Evolutionary conservation across 2,888 invertebrate species (phyloP).

Genomic region (Dryobota labecula): DNA sequence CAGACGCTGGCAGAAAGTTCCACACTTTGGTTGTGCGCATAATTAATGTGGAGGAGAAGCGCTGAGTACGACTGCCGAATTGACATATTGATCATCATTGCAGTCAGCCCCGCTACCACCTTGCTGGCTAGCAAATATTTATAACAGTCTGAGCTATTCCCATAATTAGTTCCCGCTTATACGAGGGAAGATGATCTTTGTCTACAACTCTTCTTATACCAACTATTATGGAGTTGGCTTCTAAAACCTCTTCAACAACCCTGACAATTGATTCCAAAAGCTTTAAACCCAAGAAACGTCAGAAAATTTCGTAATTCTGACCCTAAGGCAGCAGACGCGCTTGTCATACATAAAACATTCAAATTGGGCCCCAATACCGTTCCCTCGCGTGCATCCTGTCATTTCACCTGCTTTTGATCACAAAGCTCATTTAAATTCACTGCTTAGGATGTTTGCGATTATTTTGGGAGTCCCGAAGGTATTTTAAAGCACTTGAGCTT

Average conservation of each 20-base stretch:
- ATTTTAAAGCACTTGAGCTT: conserved; percentile 2
- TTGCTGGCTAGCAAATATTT: neutral
- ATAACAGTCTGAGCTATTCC: too few relatives aligned
- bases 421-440: conserved; percentile 58
- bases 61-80: too few relatives aligned
- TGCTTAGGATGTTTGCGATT: conserved; percentile 48
- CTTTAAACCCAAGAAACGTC: conserved; percentile 11
- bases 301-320: conserved; percentile 25
- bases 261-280: neutral
- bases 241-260: neutral
- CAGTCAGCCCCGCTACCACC: neutral
- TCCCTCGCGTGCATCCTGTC: conserved; percentile 61
- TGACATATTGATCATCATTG: neutral
- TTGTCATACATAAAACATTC: conserved; percentile 51
- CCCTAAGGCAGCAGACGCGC: conserved; percentile 35
- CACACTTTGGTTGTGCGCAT: too few relatives aligned
- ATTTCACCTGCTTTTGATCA: conserved; percentile 57
- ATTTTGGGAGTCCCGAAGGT: conserved; percentile 25
- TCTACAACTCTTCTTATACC: neutral
- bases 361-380: conserved; percentile 47
- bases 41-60: too few relatives aligned
- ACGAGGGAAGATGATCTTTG: neutral
- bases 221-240: neutral
- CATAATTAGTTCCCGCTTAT: too few relatives aligned
- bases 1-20: too few relatives aligned